Conservation (phyloP, 2,888 invertebrate species). For the Priocnemis perturbator region DNA sequence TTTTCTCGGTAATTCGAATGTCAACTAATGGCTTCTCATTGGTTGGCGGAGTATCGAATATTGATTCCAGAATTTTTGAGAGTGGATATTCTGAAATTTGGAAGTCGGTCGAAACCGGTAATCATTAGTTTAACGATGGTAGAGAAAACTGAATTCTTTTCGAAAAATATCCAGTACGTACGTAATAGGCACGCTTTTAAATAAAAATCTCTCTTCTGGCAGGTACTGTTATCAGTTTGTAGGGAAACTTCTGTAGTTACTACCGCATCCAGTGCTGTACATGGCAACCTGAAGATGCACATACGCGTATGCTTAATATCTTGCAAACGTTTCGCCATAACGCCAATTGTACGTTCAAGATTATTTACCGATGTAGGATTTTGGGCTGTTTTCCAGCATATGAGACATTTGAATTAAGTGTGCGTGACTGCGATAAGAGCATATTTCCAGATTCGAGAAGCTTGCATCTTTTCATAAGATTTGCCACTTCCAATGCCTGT, state of each 20-base stretch:
- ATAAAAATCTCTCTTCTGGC: conserved; percentile 20
- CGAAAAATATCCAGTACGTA: too few species aligned
- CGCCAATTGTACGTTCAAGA: too few species aligned
- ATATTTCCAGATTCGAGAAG: conserved; percentile 61
- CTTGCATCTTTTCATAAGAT: conserved; percentile 63
- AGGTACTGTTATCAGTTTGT: conserved; percentile 42
- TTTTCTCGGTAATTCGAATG: conserved; percentile 68
- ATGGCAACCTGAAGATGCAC: conserved; percentile 7
- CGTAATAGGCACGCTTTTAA: conserved; percentile 29
- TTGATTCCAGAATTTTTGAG: conserved; percentile 59
- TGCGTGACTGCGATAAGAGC: conserved; percentile 64
- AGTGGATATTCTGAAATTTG: conserved; percentile 58
- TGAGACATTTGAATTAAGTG: conserved; percentile 27
- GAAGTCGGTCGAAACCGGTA: too few species aligned
- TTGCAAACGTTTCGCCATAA: not conserved
- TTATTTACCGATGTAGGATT: too few species aligned
- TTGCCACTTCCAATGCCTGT: conserved; percentile 62
- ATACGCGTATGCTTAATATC: too few species aligned
- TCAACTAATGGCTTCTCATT: conserved; percentile 68
- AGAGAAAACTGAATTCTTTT: conserved; percentile 13
- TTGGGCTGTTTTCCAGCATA: not conserved
- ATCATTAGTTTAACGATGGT: conserved; percentile 25
- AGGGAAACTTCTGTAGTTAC: conserved; percentile 53
- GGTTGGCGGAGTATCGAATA: conserved; percentile 60
- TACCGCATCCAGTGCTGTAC: conserved; percentile 18